A percentile compares a stretch with the other conserved stretches of the same genome.
Conservation (phyloP, 2,888 invertebrate species). For the Trachelus tabidus region DNA sequence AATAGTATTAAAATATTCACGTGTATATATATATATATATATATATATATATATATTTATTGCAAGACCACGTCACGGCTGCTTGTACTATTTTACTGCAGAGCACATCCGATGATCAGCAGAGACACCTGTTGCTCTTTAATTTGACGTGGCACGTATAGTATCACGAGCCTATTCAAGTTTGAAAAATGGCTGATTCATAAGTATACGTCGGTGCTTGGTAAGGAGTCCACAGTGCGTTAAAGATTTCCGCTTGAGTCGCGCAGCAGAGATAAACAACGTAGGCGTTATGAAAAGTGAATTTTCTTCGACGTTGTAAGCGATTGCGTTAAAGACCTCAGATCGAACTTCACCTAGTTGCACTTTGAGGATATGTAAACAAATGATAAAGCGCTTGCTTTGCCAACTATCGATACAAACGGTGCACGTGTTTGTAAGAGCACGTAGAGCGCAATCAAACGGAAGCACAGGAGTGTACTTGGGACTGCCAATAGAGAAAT, state of each 20-base stretch:
- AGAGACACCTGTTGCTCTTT: constrained; percentile 59
- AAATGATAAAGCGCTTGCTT: neutral
- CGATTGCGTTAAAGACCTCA: neutral
- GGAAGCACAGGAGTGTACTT: neutral
- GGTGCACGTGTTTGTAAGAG: neutral
- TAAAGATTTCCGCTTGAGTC: neutral
- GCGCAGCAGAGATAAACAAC: neutral
- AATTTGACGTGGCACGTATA: constrained; percentile 49
- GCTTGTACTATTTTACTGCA: constrained; percentile 36
- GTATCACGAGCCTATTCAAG: neutral
- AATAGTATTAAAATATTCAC: neutral
- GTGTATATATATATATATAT: neutral
- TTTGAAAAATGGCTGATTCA: neutral
- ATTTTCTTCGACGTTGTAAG: neutral
- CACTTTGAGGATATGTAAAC: neutral
- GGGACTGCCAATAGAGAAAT: neutral
- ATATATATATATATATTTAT: neutral
- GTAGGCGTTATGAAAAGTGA: neutral
- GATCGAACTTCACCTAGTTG: neutral
- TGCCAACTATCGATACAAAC: neutral
- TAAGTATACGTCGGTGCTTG: neutral
- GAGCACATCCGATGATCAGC: constrained; percentile 45
- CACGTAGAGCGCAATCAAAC: neutral
- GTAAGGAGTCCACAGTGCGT: neutral
- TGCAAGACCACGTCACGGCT: neutral